Conservation (phyloP, 2,113 vertebrate species). For the Takifugu bimaculatus region DNA sequence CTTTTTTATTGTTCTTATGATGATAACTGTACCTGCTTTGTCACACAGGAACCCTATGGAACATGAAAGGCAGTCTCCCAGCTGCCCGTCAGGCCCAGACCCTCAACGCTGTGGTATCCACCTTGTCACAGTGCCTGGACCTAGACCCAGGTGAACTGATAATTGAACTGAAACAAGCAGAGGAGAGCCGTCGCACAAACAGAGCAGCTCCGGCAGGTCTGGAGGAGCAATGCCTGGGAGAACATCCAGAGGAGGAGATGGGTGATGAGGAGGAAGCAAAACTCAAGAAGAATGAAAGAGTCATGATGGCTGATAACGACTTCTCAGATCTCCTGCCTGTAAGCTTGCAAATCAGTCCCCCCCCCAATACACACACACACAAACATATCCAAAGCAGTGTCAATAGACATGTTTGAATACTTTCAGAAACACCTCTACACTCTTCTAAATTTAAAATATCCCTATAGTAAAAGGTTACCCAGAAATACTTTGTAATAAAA, state of each 20-base stretch:
- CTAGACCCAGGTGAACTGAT: constrained; percentile 77
- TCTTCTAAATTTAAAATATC: no score
- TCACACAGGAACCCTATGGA: constrained; percentile 80
- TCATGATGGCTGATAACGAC: constrained; percentile 64
- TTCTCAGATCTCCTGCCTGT: constrained; percentile 90
- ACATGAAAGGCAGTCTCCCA: constrained; percentile 84
- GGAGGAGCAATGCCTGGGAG: constrained; percentile 33
- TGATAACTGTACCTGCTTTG: no score
- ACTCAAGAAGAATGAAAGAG: constrained; percentile 60
- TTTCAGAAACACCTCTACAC: no score
- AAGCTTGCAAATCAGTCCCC: constrained; percentile 54
- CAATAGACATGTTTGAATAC: no score
- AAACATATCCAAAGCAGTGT: no score
- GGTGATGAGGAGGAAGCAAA: constrained; percentile 71
- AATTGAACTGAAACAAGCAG: constrained; percentile 74
- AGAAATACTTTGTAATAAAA: no score
- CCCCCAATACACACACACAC: no score
- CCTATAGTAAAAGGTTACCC: no score
- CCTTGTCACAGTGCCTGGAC: constrained; percentile 81
- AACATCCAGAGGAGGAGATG: constrained; percentile 53
- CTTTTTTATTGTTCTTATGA: no score
- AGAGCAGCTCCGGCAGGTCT: constrained; percentile 4
- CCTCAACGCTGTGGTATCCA: constrained; percentile 82
- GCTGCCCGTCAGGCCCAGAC: constrained; percentile 81
- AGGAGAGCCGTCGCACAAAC: constrained; percentile 53